Evolutionary conservation across 2,797 vertebrate genomes (phyloP), one percentile per base, ranked within the genome.

Genomic region (Gymnothorax javanicus): DNA sequence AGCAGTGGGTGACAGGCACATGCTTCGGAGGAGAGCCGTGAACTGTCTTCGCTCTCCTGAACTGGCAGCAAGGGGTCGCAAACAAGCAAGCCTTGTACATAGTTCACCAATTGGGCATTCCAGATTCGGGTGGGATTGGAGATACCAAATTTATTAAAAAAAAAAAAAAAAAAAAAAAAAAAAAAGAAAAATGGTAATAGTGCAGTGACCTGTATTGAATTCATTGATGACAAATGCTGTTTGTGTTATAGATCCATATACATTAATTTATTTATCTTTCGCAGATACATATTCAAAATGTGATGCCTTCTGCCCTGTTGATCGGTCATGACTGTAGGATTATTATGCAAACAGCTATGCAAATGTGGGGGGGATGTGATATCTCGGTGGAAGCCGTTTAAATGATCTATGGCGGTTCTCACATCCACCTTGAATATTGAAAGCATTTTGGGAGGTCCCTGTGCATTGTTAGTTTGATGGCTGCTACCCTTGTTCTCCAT

Each of bases 361-460:
- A 56, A 56, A 64, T 83, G 67, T 67, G 50, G 59, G 92, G 94
- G 90, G 93, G 93, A 95, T 96, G 94, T 95, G 93, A 95, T 94
- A 95, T 94, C 93, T 94, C 94, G 93, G 94, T 95, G 94, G 95
- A 95, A 94, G 95, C 94, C 94, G 94, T 94, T 94, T 94, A 94
- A 94, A 92, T 91, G 92, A 81, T 82, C 93, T 92, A 94, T 93
- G 92, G 94, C 93, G 92, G 84, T 94, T 95, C 94, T 94, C 93
- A 94, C 92, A 91, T 79, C 58, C 85, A 82, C 86, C 92, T 93
- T 93, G 93, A 91, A 91, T 94, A 87, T 92, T 95, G 94, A 95
- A 95, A 94, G 94, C 95, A 93, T 95, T 93, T 94, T 96, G 95
- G 95, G 95, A 95, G 95, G 95, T 95, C 95, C 94, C 91, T 93